phyloP scores from a whole-genome alignment of 2,113 vertebrate genomes.

The Origma solitaria region DNA sequence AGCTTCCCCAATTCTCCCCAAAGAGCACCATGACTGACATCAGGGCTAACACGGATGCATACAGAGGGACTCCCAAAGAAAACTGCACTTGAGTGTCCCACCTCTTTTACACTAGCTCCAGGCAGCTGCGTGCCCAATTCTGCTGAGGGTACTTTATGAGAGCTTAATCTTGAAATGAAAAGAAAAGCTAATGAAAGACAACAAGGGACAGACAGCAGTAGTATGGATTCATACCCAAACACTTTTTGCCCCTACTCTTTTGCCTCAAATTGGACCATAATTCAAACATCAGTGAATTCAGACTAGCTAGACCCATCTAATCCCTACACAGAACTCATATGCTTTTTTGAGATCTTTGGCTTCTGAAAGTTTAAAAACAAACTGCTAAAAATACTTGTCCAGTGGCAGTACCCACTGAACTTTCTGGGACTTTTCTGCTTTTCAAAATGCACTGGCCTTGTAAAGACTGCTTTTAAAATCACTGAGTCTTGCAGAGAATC shows the following conservation, averaged over 20 bases:
- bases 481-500: background rate
- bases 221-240: background rate
- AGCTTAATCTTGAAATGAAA: background rate
- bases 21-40: background rate
- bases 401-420: background rate
- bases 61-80: background rate
- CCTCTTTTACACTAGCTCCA: background rate
- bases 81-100: background rate
- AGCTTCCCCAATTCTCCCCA: background rate
- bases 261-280: background rate
- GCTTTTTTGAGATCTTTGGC: background rate
- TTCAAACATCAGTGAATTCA: background rate
- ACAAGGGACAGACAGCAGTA: background rate
- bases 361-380: background rate
- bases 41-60: background rate
- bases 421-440: background rate
- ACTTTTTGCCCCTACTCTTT: background rate
- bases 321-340: background rate
- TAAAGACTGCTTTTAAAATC: background rate
- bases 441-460: background rate
- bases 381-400: background rate
- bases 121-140: background rate
- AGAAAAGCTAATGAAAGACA: background rate
- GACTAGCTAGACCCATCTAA: background rate
- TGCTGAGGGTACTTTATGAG: background rate